Evolutionary conservation across 64 coral and sea anemone genomes (phyloP).

Genomic region (Stylophora pistillata): DNA sequence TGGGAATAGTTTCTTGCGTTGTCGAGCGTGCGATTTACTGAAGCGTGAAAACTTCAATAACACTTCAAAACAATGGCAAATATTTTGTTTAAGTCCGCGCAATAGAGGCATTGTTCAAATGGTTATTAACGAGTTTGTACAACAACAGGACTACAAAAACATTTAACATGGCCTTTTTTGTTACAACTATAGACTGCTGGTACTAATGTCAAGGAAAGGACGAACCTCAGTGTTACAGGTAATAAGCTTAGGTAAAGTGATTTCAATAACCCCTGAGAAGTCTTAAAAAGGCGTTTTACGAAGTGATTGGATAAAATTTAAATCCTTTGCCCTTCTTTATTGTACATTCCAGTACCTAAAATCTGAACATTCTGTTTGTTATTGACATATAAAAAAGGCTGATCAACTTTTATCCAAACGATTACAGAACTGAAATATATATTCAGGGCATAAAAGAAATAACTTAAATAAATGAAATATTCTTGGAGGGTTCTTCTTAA

Average conservation of each 20-base stretch:
- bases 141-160: conserved; percentile 30
- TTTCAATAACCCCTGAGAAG: not conserved
- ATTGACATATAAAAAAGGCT: not conserved
- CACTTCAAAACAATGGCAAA: conserved; percentile 42
- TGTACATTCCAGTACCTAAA: not conserved
- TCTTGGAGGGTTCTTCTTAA: not conserved
- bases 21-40: conserved; percentile 7
- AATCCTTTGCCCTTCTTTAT: not conserved
- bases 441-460: not conserved
- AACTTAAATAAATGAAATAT: not conserved
- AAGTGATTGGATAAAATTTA: not conserved
- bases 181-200: not conserved
- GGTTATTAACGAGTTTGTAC: conserved; percentile 32
- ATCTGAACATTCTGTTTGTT: not conserved
- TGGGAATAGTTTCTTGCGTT: conserved; percentile 21
- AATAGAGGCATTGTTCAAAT: conserved; percentile 38
- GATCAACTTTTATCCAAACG: not conserved
- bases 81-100: conserved; percentile 38
- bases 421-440: not conserved
- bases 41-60: conserved; percentile 49
- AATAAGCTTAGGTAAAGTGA: not conserved
- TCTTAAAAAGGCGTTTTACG: not conserved
- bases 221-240: not conserved
- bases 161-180: not conserved
- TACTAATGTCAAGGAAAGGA: not conserved